phyloP scores from a whole-genome alignment of 2,888 invertebrate genomes.

The Rotaria sp. region DNA sequence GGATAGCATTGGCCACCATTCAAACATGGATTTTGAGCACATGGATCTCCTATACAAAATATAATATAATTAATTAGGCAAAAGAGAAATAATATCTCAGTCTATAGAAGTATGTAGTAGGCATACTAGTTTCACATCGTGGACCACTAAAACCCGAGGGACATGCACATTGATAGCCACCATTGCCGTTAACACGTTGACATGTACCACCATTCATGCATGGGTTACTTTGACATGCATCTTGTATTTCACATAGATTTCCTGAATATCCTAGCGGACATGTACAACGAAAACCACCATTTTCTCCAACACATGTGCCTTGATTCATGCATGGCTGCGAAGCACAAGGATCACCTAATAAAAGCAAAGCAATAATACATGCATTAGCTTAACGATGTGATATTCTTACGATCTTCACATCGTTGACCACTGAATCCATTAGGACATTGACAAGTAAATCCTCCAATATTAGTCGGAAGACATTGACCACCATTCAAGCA shows the following conservation, averaged over 20 bases:
- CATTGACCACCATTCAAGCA: slow-evolving; percentile 31
- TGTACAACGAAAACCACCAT: slow-evolving; percentile 30
- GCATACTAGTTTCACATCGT: slow-evolving; percentile 41
- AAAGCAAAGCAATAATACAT: too few species aligned
- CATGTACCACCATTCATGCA: slow-evolving; percentile 38
- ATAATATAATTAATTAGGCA: background rate
- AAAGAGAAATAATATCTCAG: background rate
- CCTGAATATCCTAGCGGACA: slow-evolving; percentile 41
- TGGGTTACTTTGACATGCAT: slow-evolving; percentile 42
- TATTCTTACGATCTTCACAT: slow-evolving; percentile 32
- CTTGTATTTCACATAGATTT: slow-evolving; percentile 39
- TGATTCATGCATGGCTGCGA: slow-evolving; percentile 34
- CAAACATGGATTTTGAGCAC: slow-evolving; percentile 42
- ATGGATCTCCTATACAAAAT: background rate
- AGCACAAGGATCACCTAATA: slow-evolving; percentile 30
- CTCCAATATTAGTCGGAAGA: background rate
- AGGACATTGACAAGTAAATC: slow-evolving; percentile 17
- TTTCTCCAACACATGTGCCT: slow-evolving; percentile 18
- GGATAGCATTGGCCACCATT: slow-evolving; percentile 42
- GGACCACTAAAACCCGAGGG: slow-evolving; percentile 41
- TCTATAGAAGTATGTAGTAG: background rate
- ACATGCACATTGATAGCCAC: slow-evolving; percentile 33
- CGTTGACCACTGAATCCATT: background rate
- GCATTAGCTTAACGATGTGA: background rate
- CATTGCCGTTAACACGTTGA: slow-evolving; percentile 31